These are phyloP conservation scores for Leptestheria dahalacensis DNA, from an alignment of 1,140 invertebrate species.

Conservation along the genomic window DNA sequence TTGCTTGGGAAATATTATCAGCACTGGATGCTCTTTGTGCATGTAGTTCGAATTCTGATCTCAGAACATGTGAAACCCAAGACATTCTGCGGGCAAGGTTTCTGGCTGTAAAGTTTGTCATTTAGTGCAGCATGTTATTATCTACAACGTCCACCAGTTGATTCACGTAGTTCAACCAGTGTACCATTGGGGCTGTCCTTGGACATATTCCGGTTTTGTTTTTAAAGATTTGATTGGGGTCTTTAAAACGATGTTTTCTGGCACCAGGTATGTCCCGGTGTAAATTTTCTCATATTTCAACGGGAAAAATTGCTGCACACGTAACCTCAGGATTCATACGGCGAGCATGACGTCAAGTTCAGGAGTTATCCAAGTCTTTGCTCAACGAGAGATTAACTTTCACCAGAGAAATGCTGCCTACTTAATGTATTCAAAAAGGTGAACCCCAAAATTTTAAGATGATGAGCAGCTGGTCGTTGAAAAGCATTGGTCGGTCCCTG, in stretches of 20 bases:
- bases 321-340: not conserved
- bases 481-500: not conserved
- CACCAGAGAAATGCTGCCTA: not conserved
- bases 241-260: slow-evolving; percentile 6
- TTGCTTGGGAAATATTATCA: slow-evolving; percentile 1
- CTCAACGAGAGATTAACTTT: not conserved
- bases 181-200: slow-evolving; percentile 1
- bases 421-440: no score
- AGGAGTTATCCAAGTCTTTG: slow-evolving; percentile 10
- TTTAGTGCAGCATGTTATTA: not conserved
- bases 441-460: no score
- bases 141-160: slow-evolving; percentile 6
- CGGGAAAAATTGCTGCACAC: not conserved
- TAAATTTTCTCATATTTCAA: slow-evolving; percentile 6
- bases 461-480: not conserved
- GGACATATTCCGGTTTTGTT: slow-evolving; percentile 12
- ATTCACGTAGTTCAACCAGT: not conserved
- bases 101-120: not conserved
- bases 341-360: not conserved
- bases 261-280: not conserved
- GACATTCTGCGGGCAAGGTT: not conserved
- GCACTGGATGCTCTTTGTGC: slow-evolving; percentile 9
- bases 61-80: not conserved
- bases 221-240: slow-evolving; percentile 1
- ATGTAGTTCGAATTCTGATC: not conserved